Conservation (phyloP, 2,888 invertebrate species). For the Tiliacea aurago region DNA sequence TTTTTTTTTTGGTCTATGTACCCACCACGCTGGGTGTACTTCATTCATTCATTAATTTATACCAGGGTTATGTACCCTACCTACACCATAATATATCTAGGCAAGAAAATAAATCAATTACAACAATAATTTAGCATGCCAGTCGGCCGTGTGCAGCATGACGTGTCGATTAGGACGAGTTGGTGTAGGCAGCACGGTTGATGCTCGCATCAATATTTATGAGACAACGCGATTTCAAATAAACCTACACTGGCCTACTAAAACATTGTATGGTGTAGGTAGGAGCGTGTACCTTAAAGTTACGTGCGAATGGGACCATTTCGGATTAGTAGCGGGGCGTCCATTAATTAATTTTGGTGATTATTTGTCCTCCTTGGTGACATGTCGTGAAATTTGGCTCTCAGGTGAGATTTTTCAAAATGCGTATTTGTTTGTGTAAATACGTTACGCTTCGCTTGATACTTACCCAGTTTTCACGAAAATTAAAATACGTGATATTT, state of each 20-base stretch:
- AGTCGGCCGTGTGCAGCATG: conserved; percentile 45
- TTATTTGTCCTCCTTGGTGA: too few relatives aligned
- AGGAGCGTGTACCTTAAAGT: neutral
- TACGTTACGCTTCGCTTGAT: too few relatives aligned
- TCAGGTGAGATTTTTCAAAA: too few relatives aligned
- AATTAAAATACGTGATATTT: too few relatives aligned
- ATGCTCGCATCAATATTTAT: conserved; percentile 65
- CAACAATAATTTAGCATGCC: conserved; percentile 59
- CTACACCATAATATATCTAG: conserved; percentile 17
- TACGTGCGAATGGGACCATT: neutral
- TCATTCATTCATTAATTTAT: conserved; percentile 1
- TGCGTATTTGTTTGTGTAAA: too few relatives aligned
- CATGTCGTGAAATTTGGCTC: too few relatives aligned
- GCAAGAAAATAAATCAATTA: conserved; percentile 46
- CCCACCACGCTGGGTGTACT: too few relatives aligned
- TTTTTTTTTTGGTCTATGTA: too few relatives aligned
- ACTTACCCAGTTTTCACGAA: too few relatives aligned
- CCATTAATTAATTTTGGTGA: too few relatives aligned
- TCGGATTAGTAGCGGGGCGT: neutral
- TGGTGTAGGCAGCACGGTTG: conserved; percentile 51
- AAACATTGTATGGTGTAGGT: conserved; percentile 31
- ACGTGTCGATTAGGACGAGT: conserved; percentile 58
- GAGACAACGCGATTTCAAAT: conserved; percentile 52
- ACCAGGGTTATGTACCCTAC: neutral
- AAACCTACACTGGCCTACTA: conserved; percentile 59